Conservation (phyloP, 2,888 invertebrate genomes). For the Plusia festucae region DNA sequence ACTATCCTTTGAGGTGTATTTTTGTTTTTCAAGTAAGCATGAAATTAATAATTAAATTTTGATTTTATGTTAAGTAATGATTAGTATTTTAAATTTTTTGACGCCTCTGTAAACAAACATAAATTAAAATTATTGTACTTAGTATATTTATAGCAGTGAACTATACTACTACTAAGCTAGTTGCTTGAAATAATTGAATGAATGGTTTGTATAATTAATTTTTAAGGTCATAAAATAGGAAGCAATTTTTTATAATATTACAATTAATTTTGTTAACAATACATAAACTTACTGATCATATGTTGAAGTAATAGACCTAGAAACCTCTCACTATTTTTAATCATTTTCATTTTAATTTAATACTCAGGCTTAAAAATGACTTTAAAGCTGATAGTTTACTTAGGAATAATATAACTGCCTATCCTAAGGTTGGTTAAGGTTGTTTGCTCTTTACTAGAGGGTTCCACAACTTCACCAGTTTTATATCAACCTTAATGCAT, state of each 20-base stretch:
- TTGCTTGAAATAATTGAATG: neutral
- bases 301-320: too few relatives aligned
- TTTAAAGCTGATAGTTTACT: neutral
- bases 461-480: neutral
- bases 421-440: neutral
- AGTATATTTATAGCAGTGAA: neutral
- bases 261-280: neutral
- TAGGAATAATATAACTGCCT: neutral
- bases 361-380: neutral
- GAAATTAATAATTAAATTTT: neutral
- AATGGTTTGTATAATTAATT: neutral
- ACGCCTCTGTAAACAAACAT: neutral
- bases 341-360: too few relatives aligned
- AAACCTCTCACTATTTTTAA: too few relatives aligned
- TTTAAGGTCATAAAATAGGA: neutral
- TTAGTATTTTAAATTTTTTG: neutral
- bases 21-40: neutral
- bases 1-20: neutral
- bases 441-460: neutral
- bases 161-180: too few relatives aligned
- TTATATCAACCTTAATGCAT: constrained; percentile 37
- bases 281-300: neutral
- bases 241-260: neutral
- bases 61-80: neutral
- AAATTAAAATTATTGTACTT: neutral